Evolutionary conservation across 2,797 vertebrate species (phyloP), one percentile per base, ranked within the genome.

Genomic region (Betta splendens): DNA sequence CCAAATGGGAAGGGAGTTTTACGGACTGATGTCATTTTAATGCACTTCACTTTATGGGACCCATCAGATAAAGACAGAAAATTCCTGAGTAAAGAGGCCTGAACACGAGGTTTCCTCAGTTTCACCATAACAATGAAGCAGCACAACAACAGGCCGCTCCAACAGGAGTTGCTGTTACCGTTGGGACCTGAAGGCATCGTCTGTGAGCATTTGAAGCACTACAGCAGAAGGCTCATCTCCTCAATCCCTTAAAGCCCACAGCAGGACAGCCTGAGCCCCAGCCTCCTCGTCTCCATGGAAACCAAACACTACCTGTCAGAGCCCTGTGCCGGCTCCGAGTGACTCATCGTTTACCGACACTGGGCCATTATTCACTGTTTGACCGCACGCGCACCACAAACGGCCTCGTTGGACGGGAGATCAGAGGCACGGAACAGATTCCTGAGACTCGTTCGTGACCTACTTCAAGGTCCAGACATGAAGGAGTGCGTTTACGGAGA

Each of bases 251-350:
- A n/a, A n/a, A n/a, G n/a, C n/a, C n/a, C 38, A 39, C 54, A 20
- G 9, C 33, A 15, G 36, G 43, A 48, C 26, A 43, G 49, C 36
- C 25, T 9, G 3, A 9, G 16, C n/a, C 37, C 22, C 12, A 0
- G n/a, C 21, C n/a, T 12, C 29, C 9, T 16, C 8, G 5, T 66
- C 15, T 63, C 70, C 48, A 45, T 58, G 33, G 64, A 63, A 22
- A 67, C 70, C 43, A 8, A 38, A 22, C 22, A 20, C n/a, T 45
- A 62, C 63, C 63, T 57, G 63, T 53, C 39, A 36, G 45, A 16
- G 56, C 25, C 69, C 36, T 45, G 38, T 31, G 26, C 37, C 3
- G 35, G 25, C 22, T 5, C 44, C 12, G 38, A 7, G 9, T 53
- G 49, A 56, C 51, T 72, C 16, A 25, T 9, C 18, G 9, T 36